A percentile compares a stretch with the other conserved stretches of the same genome.
phyloP scores from a whole-genome alignment of 2,113 vertebrate species.

The Paracanthobrama guichenoti region DNA sequence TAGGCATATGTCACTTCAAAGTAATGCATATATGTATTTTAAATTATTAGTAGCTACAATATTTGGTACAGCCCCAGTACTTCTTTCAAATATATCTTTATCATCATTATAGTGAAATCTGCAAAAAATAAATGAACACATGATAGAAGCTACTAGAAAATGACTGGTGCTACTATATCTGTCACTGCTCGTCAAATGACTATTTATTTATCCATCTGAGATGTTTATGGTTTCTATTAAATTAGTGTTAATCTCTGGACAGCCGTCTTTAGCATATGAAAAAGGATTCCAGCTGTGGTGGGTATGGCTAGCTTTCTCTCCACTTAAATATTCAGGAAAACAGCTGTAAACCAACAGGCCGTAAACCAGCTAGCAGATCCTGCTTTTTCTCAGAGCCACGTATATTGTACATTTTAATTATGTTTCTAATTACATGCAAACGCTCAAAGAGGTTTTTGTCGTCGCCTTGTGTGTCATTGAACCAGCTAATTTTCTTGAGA shows the following conservation, averaged over 20 bases:
- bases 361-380: constrained; percentile 46
- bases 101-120: background rate
- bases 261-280: constrained; percentile 47
- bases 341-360: constrained; percentile 42
- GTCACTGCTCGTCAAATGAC: constrained; percentile 34
- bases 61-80: background rate
- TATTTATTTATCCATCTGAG: constrained; percentile 39
- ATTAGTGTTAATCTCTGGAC: constrained; percentile 43
- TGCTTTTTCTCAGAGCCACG: constrained; percentile 41
- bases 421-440: constrained; percentile 45
- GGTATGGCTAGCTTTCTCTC: constrained; percentile 31
- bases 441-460: constrained; percentile 35
- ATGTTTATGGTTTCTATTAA: constrained; percentile 52
- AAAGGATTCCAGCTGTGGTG: constrained; percentile 51
- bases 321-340: constrained; percentile 49
- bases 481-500: constrained; percentile 32
- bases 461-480: constrained; percentile 20
- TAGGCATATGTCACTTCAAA: background rate
- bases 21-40: background rate
- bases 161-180: background rate
- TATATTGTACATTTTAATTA: constrained; percentile 54
- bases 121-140: background rate
- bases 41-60: background rate
- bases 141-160: background rate
- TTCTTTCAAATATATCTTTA: background rate